A percentile compares a stretch with the other conserved stretches of the same genome.
Evolutionary conservation across 2,888 invertebrate genomes (phyloP).

Genomic region (Ectropis crepuscularia): DNA sequence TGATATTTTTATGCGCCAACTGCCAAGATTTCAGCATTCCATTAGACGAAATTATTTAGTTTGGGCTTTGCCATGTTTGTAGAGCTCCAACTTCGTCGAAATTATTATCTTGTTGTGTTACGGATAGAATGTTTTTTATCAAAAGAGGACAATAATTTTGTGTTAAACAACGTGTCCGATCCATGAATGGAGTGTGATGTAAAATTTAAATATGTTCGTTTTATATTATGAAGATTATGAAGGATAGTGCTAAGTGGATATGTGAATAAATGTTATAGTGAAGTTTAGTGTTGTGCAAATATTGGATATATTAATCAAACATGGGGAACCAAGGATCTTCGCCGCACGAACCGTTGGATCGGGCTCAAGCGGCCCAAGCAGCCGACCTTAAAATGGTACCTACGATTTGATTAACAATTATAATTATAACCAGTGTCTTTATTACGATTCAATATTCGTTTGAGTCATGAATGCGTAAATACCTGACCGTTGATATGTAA

Average conservation of each 20-base stretch:
- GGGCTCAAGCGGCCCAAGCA: slow-evolving; percentile 82
- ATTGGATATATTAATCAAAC: slow-evolving; percentile 45
- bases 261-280: slow-evolving; percentile 55
- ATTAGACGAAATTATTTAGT: slow-evolving; percentile 72
- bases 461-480: slow-evolving; percentile 45
- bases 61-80: slow-evolving; percentile 76
- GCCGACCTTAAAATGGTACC: slow-evolving; percentile 79
- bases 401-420: slow-evolving; percentile 22
- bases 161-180: slow-evolving; percentile 61
- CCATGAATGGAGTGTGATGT: slow-evolving; percentile 62
- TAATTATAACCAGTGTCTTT: slow-evolving; percentile 33
- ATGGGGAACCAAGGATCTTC: slow-evolving; percentile 95
- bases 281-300: slow-evolving; percentile 50
- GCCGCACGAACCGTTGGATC: slow-evolving; percentile 92
- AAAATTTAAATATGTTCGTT: slow-evolving; percentile 40
- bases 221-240: slow-evolving; percentile 34
- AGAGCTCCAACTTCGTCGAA: slow-evolving; percentile 73
- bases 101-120: slow-evolving; percentile 75
- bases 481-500: slow-evolving; percentile 31
- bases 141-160: slow-evolving; percentile 66
- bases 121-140: slow-evolving; percentile 67
- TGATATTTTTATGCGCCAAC: slow-evolving; percentile 61
- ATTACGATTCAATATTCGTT: slow-evolving; percentile 54
- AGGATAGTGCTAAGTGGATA: slow-evolving; percentile 33
- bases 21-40: slow-evolving; percentile 72